Conservation (phyloP, 2,113 vertebrate species). For the Eclectus roratus region DNA sequence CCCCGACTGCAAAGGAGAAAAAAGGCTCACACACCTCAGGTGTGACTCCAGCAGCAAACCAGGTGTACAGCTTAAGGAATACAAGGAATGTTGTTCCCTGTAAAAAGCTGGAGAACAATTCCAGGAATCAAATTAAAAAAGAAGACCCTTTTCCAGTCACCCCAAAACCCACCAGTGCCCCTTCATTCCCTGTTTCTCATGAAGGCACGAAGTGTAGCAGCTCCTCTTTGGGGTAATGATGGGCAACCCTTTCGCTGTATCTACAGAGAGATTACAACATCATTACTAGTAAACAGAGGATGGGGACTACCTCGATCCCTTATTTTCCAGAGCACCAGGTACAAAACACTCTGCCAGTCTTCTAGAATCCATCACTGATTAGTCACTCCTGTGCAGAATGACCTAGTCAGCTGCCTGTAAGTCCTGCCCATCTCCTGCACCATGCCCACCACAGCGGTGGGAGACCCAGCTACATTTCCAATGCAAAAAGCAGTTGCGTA, state of each 20-base stretch:
- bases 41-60: neutral
- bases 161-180: neutral
- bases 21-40: rapidly evolving
- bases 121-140: neutral
- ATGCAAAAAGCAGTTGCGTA: rapidly evolving
- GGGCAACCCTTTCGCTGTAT: neutral
- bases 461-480: neutral
- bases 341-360: neutral
- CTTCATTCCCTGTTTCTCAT: neutral
- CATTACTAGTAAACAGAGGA: neutral
- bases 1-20: neutral
- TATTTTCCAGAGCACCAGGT: neutral
- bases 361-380: neutral
- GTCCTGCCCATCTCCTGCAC: neutral
- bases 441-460: rapidly evolving
- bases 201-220: neutral
- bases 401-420: neutral
- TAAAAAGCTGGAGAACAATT: neutral
- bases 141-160: neutral
- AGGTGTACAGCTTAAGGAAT: neutral
- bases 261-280: neutral
- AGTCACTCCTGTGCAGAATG: neutral
- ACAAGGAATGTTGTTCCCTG: neutral
- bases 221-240: neutral
- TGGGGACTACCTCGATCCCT: neutral